These are phyloP conservation scores for Circaetus gallicus DNA, from an alignment of 2,113 vertebrate species.

Conservation along the genomic window DNA sequence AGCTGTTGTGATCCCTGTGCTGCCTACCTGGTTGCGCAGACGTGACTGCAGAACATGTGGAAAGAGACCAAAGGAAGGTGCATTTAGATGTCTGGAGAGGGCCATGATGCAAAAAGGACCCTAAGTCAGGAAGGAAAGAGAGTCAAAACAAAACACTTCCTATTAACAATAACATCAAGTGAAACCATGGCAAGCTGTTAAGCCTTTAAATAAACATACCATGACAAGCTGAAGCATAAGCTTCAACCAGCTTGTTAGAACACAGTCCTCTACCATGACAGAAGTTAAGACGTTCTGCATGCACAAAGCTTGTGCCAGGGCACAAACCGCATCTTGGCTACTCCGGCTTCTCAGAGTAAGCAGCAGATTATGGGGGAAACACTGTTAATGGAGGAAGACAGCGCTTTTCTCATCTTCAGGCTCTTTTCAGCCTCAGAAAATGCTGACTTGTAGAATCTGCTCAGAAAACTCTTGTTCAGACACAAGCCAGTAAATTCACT, in stretches of 20 bases:
- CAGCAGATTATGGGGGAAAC: neutral
- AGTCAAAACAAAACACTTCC: constrained; percentile 58
- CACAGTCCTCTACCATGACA: constrained; percentile 54
- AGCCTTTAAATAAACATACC: constrained; percentile 59
- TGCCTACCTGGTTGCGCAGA: accelerated
- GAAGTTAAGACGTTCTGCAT: constrained; percentile 46
- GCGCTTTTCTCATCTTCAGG: neutral
- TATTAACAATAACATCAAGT: constrained; percentile 56
- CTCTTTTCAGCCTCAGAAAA: constrained; percentile 22
- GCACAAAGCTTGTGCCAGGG: neutral
- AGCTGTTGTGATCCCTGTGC: neutral
- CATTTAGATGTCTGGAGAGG: neutral
- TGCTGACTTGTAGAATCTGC: neutral
- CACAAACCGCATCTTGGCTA: neutral
- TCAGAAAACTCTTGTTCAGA: constrained; percentile 7
- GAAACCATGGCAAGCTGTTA: constrained; percentile 51
- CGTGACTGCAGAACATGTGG: neutral
- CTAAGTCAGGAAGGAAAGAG: neutral
- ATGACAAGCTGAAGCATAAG: constrained; percentile 55
- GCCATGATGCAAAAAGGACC: neutral
- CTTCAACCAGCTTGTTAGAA: constrained; percentile 60
- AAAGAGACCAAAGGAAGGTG: neutral
- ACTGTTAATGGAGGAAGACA: neutral
- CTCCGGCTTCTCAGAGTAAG: neutral
- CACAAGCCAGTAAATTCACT: neutral